A percentile compares a stretch with the other conserved stretches of the same genome.
Conservation (phyloP, 2,888 invertebrate genomes). For the Microlaimidae sp. region DNA sequence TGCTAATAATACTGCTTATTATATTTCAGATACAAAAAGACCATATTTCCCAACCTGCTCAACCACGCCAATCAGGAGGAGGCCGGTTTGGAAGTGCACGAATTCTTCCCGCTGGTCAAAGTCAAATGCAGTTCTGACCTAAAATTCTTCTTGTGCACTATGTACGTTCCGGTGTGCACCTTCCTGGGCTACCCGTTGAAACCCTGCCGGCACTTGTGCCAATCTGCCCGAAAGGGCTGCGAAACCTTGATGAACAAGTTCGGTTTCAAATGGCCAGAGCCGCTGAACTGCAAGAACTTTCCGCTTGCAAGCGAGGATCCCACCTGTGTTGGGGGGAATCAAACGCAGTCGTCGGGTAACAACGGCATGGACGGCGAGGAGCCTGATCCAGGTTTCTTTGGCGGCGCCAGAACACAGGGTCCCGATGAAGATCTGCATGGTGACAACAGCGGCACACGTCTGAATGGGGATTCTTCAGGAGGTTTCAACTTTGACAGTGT, state of each 20-base stretch:
- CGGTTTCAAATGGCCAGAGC: constrained; percentile 42
- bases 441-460: not conserved
- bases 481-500: too few species aligned
- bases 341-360: constrained; percentile 26
- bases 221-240: constrained; percentile 38
- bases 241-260: constrained; percentile 42
- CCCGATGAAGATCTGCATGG: not conserved
- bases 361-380: not conserved
- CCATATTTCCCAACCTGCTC: constrained; percentile 85
- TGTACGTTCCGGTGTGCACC: constrained; percentile 88
- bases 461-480: too few species aligned
- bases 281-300: constrained; percentile 39
- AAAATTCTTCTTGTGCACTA: constrained; percentile 81
- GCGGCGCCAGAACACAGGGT: too few species aligned
- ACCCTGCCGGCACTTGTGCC: constrained; percentile 39
- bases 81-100: constrained; percentile 78
- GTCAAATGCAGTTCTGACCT: constrained; percentile 81
- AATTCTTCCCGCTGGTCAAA: constrained; percentile 81
- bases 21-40: constrained; percentile 85
- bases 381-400: not conserved
- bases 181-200: constrained; percentile 48
- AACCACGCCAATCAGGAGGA: constrained; percentile 84
- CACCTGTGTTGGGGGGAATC: constrained; percentile 42
- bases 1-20: too few species aligned
- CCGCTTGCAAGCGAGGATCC: constrained; percentile 38